Conservation (phyloP, 2,888 invertebrate genomes). For the Leptothorax acervorum region DNA sequence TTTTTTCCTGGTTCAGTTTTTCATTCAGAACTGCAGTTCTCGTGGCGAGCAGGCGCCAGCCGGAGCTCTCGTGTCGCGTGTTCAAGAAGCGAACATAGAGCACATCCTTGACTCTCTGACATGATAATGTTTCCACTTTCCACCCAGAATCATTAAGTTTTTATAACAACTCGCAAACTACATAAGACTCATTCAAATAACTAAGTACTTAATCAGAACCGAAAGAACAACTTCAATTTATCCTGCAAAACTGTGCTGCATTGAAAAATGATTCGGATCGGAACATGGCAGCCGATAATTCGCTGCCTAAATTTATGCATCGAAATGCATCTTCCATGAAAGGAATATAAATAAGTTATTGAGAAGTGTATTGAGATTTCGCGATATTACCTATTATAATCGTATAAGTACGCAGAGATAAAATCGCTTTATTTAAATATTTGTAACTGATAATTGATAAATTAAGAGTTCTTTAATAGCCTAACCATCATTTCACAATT, state of each 20-base stretch:
- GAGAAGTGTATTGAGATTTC: not conserved
- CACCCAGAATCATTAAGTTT: not conserved
- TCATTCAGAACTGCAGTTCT: slow-evolving; percentile 34
- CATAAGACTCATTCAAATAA: slow-evolving; percentile 9
- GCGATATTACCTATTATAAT: not conserved
- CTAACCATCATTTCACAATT: not conserved
- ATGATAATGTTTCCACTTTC: not conserved
- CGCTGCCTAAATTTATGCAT: not conserved
- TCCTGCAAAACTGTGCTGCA: not conserved
- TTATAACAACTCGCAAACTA: not conserved
- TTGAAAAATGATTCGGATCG: not conserved
- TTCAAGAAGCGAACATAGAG: slow-evolving; percentile 3
- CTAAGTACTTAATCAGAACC: not conserved
- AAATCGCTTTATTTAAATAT: not conserved
- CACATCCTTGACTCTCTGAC: slow-evolving; percentile 30
- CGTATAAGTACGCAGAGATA: not conserved
- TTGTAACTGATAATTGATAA: not conserved
- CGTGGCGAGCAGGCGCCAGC: slow-evolving; percentile 36
- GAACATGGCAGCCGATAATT: not conserved
- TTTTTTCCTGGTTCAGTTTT: slow-evolving; percentile 38
- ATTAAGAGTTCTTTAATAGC: not conserved
- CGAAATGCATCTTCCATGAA: not conserved
- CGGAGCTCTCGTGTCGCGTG: slow-evolving; percentile 10
- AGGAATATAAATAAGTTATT: slow-evolving; percentile 15
- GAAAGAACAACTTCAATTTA: not conserved